Conservation (phyloP, 2,113 vertebrate species). For the Sinocyclocheilus maitianheensis region DNA sequence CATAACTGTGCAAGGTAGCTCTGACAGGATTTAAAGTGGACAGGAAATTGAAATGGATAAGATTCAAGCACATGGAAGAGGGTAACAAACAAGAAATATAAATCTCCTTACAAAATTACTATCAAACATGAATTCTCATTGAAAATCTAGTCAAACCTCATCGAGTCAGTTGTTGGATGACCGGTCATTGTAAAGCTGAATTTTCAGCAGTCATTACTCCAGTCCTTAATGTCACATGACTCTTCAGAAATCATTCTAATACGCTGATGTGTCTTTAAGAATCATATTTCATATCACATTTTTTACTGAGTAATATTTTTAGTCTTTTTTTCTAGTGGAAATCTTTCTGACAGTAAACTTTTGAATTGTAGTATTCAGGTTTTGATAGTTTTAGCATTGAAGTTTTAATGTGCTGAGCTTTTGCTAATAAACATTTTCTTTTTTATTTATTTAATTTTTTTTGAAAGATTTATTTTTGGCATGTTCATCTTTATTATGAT, state of each 20-base stretch:
- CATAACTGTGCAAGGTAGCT: constrained; percentile 26
- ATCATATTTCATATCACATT: too few relatives aligned
- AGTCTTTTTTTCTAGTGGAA: too few relatives aligned
- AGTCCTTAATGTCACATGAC: neutral
- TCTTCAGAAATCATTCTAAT: neutral
- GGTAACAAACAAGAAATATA: constrained; percentile 56
- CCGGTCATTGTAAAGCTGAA: neutral
- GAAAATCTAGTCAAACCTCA: neutral
- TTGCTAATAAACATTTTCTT: too few relatives aligned
- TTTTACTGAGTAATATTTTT: too few relatives aligned
- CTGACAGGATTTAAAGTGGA: constrained; percentile 56
- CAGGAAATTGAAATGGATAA: constrained; percentile 54
- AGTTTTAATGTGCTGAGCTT: too few relatives aligned
- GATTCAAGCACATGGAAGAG: constrained; percentile 55
- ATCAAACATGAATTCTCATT: neutral
- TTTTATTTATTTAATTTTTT: too few relatives aligned
- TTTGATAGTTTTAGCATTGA: too few relatives aligned
- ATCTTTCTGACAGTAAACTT: too few relatives aligned
- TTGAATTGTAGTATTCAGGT: too few relatives aligned
- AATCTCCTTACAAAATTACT: neutral
- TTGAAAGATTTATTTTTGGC: too few relatives aligned
- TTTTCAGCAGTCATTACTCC: neutral
- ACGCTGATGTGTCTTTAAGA: too few relatives aligned
- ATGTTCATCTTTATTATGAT: too few relatives aligned
- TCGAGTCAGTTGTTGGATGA: neutral